A percentile compares a stretch with the other conserved stretches of the same genome.
phyloP scores from a whole-genome alignment of 2,888 invertebrate species.

The Stegana nigrithorax region DNA sequence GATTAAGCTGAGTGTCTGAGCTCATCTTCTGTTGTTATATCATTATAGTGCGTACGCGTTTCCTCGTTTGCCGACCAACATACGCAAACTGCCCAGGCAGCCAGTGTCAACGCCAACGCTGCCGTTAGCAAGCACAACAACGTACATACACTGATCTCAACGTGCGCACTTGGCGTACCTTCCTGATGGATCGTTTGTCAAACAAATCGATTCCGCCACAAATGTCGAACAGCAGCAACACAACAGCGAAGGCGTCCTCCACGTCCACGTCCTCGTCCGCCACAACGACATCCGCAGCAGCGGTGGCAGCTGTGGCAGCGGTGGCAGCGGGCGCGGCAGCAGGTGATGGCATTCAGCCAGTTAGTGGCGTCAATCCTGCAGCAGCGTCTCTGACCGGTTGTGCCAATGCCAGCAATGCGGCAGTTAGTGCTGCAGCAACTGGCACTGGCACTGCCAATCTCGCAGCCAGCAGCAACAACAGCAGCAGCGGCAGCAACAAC shows the following conservation, averaged over 20 bases:
- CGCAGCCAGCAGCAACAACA: no score
- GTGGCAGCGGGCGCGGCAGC: constrained; percentile 21
- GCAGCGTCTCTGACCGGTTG: no score
- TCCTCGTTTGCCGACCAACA: constrained; percentile 38
- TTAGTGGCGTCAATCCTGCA: constrained; percentile 39
- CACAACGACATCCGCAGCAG: constrained; percentile 11
- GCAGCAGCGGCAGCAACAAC: not conserved
- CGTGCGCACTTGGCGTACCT: constrained; percentile 28
- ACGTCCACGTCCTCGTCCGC: constrained; percentile 20
- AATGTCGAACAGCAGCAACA: constrained; percentile 49
- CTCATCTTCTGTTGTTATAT: not conserved
- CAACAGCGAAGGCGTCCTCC: constrained; percentile 10
- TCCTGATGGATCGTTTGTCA: constrained; percentile 64
- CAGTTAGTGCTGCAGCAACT: not conserved
- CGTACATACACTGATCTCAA: constrained; percentile 45
- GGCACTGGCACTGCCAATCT: not conserved
- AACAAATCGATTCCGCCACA: constrained; percentile 59
- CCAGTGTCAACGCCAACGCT: constrained; percentile 22
- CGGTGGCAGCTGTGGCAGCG: constrained; percentile 3
- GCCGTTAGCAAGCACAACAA: not conserved
- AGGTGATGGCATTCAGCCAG: no score
- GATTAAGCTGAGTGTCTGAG: not conserved
- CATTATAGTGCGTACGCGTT: constrained; percentile 45
- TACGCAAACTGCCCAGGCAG: constrained; percentile 9
- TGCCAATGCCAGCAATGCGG: constrained; percentile 44